Conservation (phyloP, 2,797 vertebrate species). For the Sebastiscus albofasciatus region DNA sequence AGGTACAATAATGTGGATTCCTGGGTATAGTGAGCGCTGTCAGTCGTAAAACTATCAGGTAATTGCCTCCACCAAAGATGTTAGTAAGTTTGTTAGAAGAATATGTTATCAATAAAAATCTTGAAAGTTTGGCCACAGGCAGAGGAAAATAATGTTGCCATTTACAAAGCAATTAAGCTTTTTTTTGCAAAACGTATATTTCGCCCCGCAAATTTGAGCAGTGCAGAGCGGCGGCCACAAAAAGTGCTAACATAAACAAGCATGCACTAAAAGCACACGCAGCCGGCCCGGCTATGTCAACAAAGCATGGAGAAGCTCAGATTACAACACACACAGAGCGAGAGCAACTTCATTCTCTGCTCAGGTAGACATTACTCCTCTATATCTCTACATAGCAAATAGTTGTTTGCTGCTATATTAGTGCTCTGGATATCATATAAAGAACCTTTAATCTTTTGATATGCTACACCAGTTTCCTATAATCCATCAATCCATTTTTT, state of each 20-base stretch:
- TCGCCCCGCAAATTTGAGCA: background rate
- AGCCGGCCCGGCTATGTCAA: too few species aligned
- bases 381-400: background rate
- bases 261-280: too few species aligned
- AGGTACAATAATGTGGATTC: background rate
- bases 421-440: background rate
- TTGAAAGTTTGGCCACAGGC: background rate
- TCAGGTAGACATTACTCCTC: background rate
- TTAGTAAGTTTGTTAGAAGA: background rate
- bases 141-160: background rate
- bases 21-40: background rate
- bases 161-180: background rate
- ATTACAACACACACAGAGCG: background rate
- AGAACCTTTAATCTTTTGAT: background rate
- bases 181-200: background rate
- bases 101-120: background rate
- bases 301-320: too few species aligned
- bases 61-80: background rate
- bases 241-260: too few species aligned
- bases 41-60: background rate
- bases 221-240: too few species aligned
- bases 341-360: background rate
- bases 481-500: slow-evolving; percentile 2
- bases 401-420: background rate
- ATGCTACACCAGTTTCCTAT: background rate